These are phyloP conservation scores for Cichlasoma orientale DNA, from an alignment of 2,797 vertebrate species.

Conservation along the genomic window DNA sequence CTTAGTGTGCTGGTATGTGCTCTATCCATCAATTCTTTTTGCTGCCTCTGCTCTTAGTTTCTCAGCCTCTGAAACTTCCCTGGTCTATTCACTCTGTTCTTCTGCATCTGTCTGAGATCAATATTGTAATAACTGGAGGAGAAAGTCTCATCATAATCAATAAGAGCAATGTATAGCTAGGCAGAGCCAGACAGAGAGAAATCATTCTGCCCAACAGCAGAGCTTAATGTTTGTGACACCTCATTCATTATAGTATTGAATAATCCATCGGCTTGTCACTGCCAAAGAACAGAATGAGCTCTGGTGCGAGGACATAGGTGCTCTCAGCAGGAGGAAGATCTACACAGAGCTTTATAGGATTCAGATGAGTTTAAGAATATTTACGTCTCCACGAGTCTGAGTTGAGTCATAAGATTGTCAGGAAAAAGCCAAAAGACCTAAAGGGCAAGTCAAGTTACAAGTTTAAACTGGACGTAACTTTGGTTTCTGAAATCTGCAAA, in stretches of 20 bases:
- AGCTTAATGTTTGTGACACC: conserved; percentile 76
- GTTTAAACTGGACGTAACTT: not conserved
- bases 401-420: not conserved
- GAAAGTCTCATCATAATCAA: conserved; percentile 79
- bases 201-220: conserved; percentile 70
- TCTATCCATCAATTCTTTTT: conserved; percentile 18
- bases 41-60: conserved; percentile 16
- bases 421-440: not conserved
- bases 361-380: conserved; percentile 25
- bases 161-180: conserved; percentile 68
- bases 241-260: conserved; percentile 81
- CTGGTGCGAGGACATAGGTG: conserved; percentile 42
- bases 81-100: conserved; percentile 42
- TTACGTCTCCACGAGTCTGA: conserved; percentile 14
- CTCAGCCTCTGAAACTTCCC: conserved; percentile 38
- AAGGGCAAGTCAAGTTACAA: not conserved
- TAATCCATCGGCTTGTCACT: conserved; percentile 71
- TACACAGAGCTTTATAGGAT: conserved; percentile 29
- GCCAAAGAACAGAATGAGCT: conserved; percentile 55
- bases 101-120: conserved; percentile 67
- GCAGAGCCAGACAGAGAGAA: conserved; percentile 71
- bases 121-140: conserved; percentile 81
- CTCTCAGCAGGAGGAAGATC: conserved; percentile 37
- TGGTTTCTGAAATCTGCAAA: not conserved
- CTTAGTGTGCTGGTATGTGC: conserved; percentile 18